phyloP scores from a whole-genome alignment of 1,140 invertebrate species.

The Acromyrmex heyeri region DNA sequence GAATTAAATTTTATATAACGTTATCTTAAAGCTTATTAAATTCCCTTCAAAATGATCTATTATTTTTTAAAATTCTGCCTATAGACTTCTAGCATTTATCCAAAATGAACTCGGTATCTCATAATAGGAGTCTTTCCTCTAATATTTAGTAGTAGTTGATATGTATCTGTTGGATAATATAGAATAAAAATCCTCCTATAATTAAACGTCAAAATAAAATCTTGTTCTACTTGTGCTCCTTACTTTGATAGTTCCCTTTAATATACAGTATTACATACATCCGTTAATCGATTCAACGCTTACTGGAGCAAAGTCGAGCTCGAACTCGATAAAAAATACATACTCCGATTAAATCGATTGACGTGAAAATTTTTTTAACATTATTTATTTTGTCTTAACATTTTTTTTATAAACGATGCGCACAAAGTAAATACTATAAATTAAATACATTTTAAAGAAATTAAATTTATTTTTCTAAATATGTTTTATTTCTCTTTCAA shows the following conservation, averaged over 20 bases:
- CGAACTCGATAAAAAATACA: constrained; percentile 15
- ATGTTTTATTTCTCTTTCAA: not conserved
- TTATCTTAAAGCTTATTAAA: too few relatives aligned
- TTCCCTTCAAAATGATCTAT: too few relatives aligned
- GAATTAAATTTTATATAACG: too few relatives aligned
- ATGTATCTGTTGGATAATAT: not conserved
- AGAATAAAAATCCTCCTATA: not conserved
- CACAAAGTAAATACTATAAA: not conserved
- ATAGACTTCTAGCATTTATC: too few relatives aligned
- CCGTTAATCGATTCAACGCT: constrained; percentile 16
- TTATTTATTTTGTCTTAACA: not conserved
- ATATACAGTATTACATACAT: not conserved
- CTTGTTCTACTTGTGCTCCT: not conserved
- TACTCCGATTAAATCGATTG: not conserved
- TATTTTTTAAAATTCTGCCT: too few relatives aligned
- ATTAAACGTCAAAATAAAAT: constrained; percentile 8
- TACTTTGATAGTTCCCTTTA: not conserved
- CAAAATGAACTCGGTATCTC: too few relatives aligned
- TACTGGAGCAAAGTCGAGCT: constrained; percentile 27
- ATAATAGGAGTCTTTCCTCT: too few relatives aligned
- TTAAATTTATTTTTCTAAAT: not conserved
- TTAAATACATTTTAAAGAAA: not conserved
- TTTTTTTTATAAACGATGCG: not conserved
- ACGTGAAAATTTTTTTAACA: not conserved
- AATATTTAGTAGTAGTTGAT: too few relatives aligned